These are phyloP conservation scores for Anser cygnoides DNA, from an alignment of 2,113 vertebrate species.

Conservation along the genomic window DNA sequence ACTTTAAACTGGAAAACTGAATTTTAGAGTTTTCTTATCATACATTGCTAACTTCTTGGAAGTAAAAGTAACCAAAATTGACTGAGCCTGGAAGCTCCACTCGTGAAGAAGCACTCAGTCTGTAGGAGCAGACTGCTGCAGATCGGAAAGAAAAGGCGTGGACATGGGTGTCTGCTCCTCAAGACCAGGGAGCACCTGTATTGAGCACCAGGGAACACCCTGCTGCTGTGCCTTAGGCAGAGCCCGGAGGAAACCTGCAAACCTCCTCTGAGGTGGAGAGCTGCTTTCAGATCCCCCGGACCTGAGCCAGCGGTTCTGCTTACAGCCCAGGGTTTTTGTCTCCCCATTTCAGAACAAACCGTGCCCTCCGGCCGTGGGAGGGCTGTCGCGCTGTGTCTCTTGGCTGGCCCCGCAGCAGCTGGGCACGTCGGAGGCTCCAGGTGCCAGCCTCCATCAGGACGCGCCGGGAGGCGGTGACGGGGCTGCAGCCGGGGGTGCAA, in stretches of 20 bases:
- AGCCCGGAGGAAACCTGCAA: background rate
- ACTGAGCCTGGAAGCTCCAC: background rate
- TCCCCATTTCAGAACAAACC: background rate
- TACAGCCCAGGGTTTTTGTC: background rate
- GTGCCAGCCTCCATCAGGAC: background rate
- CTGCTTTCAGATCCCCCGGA: no score
- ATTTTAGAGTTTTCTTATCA: background rate
- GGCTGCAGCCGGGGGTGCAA: background rate
- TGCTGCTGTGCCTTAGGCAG: no score
- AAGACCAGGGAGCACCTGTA: no score
- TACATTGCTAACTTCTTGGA: accelerated
- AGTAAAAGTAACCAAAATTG: background rate
- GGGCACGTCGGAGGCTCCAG: background rate
- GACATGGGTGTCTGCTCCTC: background rate
- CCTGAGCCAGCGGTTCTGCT: accelerated
- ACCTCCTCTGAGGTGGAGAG: no score
- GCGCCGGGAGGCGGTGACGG: background rate
- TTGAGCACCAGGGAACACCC: no score
- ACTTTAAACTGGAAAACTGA: background rate
- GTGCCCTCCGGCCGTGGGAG: background rate
- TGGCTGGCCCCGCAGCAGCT: background rate
- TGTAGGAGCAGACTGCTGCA: accelerated
- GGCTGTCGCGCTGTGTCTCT: accelerated
- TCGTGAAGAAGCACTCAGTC: accelerated
- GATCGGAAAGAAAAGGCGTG: accelerated